Conservation (phyloP, 2,888 invertebrate genomes). For the Cyclophora punctaria region DNA sequence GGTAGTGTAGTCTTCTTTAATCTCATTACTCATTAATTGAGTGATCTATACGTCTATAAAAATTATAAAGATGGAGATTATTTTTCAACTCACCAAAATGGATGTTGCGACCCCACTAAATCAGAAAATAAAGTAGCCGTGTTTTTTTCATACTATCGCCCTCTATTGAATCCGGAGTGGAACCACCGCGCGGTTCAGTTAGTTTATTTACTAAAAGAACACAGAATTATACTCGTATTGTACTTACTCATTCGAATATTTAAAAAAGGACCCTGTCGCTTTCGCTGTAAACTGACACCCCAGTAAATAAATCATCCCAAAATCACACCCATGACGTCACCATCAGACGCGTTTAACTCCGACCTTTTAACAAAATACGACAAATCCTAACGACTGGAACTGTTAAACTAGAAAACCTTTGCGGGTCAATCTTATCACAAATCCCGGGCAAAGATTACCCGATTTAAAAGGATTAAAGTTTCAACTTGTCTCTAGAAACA, state of each 20-base stretch:
- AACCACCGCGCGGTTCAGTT: too few species aligned
- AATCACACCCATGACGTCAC: background rate
- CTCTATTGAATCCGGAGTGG: too few species aligned
- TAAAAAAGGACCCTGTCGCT: background rate
- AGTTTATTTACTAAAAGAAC: background rate
- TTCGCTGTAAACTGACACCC: background rate
- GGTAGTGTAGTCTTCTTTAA: too few species aligned
- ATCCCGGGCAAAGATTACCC: slow-evolving; percentile 22
- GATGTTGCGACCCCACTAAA: too few species aligned
- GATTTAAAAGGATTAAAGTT: slow-evolving; percentile 32
- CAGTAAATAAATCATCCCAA: background rate
- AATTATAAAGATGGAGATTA: too few species aligned
- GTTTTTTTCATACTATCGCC: too few species aligned
- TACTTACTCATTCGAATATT: background rate
- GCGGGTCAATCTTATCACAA: slow-evolving; percentile 21
- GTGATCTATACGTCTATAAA: too few species aligned
- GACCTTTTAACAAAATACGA: background rate
- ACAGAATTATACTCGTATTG: background rate
- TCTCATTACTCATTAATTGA: too few species aligned
- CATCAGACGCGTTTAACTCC: slow-evolving; percentile 2
- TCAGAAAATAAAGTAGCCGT: too few species aligned
- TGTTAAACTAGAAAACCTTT: slow-evolving; percentile 12
- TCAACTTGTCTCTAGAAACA: slow-evolving; percentile 24
- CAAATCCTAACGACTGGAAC: slow-evolving; percentile 2
- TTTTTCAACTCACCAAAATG: too few species aligned